Conservation (phyloP, 1,140 invertebrate species). For the Battus philenor region DNA sequence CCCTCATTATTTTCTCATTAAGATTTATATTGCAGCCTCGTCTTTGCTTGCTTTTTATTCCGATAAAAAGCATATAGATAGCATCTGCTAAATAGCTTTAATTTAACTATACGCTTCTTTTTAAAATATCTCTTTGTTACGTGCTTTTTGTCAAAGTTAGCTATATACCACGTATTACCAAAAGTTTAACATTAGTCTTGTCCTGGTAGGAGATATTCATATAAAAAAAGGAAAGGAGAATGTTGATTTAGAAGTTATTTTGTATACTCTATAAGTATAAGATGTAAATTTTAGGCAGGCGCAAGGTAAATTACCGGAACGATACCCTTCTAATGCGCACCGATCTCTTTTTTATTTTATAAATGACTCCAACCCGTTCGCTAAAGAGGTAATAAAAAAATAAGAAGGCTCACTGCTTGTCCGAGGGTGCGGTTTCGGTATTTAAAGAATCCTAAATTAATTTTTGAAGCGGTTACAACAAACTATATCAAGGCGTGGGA, state of each 20-base stretch:
- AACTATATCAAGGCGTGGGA: conserved; percentile 32
- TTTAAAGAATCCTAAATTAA: conserved; percentile 46
- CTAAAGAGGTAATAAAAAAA: conserved; percentile 22
- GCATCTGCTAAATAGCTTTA: not conserved
- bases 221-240: too few species aligned
- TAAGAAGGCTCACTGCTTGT: conserved; percentile 27
- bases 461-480: conserved; percentile 26
- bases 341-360: conserved; percentile 7
- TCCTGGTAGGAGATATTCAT: too few species aligned
- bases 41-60: conserved; percentile 16
- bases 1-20: conserved; percentile 51
- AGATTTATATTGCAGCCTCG: conserved; percentile 36
- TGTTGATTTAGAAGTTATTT: too few species aligned
- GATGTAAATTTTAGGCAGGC: too few species aligned
- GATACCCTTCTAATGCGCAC: too few species aligned
- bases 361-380: conserved; percentile 7
- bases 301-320: too few species aligned
- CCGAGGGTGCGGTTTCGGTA: conserved; percentile 26
- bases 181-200: too few species aligned
- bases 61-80: conserved; percentile 2
- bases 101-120: not conserved
- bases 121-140: too few species aligned
- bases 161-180: too few species aligned
- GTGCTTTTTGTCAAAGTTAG: too few species aligned
- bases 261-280: too few species aligned